Base-by-base conservation (phyloP, 2,888 invertebrate species). In the Sarcophaga carnaria region DNA sequence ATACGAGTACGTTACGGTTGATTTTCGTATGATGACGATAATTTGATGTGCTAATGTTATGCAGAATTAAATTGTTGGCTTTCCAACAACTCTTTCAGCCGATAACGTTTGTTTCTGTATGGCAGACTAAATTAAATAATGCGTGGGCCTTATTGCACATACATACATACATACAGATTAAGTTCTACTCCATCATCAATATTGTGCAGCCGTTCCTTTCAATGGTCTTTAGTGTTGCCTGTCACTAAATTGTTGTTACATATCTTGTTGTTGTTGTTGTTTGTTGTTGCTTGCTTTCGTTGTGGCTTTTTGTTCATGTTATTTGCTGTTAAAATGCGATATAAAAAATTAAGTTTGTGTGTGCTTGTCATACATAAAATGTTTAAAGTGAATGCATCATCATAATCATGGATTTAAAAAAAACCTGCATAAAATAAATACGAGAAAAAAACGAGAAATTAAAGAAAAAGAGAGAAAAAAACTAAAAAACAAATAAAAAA, bases 31-130 rank as follows among this genome's bases (percentile, higher is more conserved):
- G 86, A 78, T 87, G 84, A 83, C 80, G 86, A 87, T 87, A 87
- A 87, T 87, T 87, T 87, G 86, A 87, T 87, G 86, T 87, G 86
- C 86, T 87, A 87, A 87, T 87, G 86, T 84, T 87, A 87, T 87
- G 86, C 84, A 81, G 86, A 83, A 87, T 87, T 87, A 86, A 83
- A 87, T 84, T 87, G 84, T 87, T 84, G 74, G 83, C 11, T 12
- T 75, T 77, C 6, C 12, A 45, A 76, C 66, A 4, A 20, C 70
- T 27, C 3, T 45, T 69, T 20, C 11, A 54, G 20, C 27, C 22
- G 54, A 45, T 27, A 8, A 37, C n/a, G 4, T 54, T 71, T 71
- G 22, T 60, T 71, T 54, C 6, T 37, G 64, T 60, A 25, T 27
- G 59, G 49, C 81, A 87, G 81, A 88, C 83, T 88, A 85, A 88